Percentiles rank a stretch among this genome's conserved stretches.
Evolutionary conservation across 1,140 invertebrate species (phyloP).

Genomic region (Trissolcus basalis): DNA sequence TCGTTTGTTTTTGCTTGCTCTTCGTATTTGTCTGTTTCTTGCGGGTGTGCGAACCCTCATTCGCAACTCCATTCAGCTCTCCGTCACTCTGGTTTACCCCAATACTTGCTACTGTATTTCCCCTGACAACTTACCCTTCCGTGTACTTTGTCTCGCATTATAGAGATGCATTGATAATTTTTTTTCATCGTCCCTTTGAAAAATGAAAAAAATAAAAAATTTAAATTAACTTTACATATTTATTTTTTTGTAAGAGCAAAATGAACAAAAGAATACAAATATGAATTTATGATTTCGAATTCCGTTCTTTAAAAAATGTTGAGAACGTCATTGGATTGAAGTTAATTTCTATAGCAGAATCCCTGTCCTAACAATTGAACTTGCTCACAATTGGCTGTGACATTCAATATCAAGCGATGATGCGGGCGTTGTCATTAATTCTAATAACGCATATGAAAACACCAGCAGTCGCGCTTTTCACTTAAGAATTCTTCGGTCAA

Average conservation of each 20-base stretch:
- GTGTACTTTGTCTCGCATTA: constrained; percentile 61
- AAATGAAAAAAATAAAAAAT: too few relatives aligned
- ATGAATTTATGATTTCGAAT: too few relatives aligned
- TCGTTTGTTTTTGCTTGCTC: constrained; percentile 33
- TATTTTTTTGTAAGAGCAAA: too few relatives aligned
- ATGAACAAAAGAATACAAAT: too few relatives aligned
- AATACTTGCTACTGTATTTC: constrained; percentile 66
- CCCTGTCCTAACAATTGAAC: constrained; percentile 50
- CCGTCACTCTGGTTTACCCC: constrained; percentile 68
- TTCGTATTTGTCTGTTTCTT: constrained; percentile 60
- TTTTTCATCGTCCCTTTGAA: background rate
- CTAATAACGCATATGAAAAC: constrained; percentile 75
- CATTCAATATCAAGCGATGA: constrained; percentile 63
- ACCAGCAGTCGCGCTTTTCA: constrained; percentile 70
- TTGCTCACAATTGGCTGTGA: constrained; percentile 64
- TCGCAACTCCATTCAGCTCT: constrained; percentile 71
- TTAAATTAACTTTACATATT: too few relatives aligned
- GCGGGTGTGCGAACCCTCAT: constrained; percentile 62
- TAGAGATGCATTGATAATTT: constrained; percentile 32
- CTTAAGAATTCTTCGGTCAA: constrained; percentile 56
- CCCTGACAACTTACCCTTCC: constrained; percentile 72
- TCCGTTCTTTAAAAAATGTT: constrained; percentile 59
- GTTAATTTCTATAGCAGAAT: constrained; percentile 39
- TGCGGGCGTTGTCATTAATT: constrained; percentile 75
- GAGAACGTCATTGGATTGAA: constrained; percentile 54